Base-by-base conservation (phyloP, 2,888 invertebrate species). In the Athalia circularis region DNA sequence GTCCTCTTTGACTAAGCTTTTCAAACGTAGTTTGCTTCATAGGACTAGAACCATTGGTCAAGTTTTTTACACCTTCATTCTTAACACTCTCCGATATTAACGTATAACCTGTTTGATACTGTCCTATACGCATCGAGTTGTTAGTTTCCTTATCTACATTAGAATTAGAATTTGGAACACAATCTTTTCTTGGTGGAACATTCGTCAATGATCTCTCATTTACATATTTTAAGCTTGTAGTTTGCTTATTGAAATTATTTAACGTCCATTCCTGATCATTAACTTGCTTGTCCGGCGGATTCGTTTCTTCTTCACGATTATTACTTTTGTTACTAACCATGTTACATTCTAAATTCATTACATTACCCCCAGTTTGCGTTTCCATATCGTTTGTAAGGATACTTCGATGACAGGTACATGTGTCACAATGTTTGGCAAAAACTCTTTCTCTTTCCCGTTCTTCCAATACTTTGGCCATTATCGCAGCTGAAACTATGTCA, bases 391-490 rank as follows among this genome's bases (percentile, higher is more conserved):
- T 82, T 82, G 85, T 87, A 13, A 89, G 80, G 74, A 90, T 86
- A 59, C 85, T 88, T 70, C 87, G 86, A 72, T 90, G 88, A 88
- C 96, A 96, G 64, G 94, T 94, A 86, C 96, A 96, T 2, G 95
- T 96, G 85, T 95, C 95, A 90, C 96, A 96, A 87, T 96, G 96
- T 89, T 96, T 96, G 2, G 94, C 93, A 75, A 95, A 93, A 77
- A 95, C 94, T 82, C 93, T 90, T 84, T 97, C 96, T 80, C 95
- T 94, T 84, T 97, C 96, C 80, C 96, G 93, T 86, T 97, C 97
- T 90, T 97, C 96, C 50, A 98, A 92, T 80, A 97, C 96, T 92
- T 97, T 97, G 3, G 97, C 97, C 95, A 97, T 96, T 75, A 97
- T 94, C 8, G 97, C 95, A 45, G 97, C 97, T 4, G 97, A 97